A percentile compares a stretch with the other conserved stretches of the same genome.
Evolutionary conservation across 2,797 vertebrate species (phyloP).

Genomic region (Crenichthys baileyi): DNA sequence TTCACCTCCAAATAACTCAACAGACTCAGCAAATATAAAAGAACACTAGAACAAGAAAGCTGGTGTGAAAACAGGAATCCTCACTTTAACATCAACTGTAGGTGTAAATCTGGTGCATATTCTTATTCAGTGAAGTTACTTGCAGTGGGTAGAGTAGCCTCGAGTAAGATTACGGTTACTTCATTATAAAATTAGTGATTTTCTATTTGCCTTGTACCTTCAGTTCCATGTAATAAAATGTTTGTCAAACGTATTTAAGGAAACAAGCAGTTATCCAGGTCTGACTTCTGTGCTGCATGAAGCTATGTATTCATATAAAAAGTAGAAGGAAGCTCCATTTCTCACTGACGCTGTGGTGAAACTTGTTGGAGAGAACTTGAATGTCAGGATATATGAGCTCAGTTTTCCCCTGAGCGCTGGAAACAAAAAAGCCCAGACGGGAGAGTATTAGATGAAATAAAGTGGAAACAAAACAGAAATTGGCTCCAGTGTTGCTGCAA

Average conservation of each 20-base stretch:
- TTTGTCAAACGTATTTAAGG: not conserved
- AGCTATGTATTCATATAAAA: not conserved
- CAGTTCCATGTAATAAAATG: not conserved
- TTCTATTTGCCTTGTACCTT: not conserved
- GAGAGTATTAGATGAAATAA: conserved; percentile 51
- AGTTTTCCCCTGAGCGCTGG: conserved; percentile 32
- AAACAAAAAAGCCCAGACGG: conserved; percentile 30
- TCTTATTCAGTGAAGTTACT: no score
- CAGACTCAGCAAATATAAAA: no score
- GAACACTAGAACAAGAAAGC: no score
- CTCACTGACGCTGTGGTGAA: conserved; percentile 13
- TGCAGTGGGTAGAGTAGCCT: no score
- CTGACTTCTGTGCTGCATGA: conserved; percentile 1
- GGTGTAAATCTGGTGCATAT: no score
- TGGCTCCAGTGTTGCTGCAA: conserved; percentile 37
- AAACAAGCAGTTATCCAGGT: not conserved
- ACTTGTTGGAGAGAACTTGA: conserved; percentile 26
- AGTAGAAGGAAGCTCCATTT: not conserved
- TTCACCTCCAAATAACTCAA: no score
- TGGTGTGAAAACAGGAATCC: no score
- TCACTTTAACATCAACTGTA: no score
- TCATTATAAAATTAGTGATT: no score
- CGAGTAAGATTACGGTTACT: no score
- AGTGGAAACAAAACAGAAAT: conserved; percentile 54
- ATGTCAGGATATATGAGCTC: conserved; percentile 50